Percentiles rank a stretch among this genome's conserved stretches.
phyloP scores from a whole-genome alignment of 1,140 invertebrate genomes.

The Eupristina koningsbergeri region DNA sequence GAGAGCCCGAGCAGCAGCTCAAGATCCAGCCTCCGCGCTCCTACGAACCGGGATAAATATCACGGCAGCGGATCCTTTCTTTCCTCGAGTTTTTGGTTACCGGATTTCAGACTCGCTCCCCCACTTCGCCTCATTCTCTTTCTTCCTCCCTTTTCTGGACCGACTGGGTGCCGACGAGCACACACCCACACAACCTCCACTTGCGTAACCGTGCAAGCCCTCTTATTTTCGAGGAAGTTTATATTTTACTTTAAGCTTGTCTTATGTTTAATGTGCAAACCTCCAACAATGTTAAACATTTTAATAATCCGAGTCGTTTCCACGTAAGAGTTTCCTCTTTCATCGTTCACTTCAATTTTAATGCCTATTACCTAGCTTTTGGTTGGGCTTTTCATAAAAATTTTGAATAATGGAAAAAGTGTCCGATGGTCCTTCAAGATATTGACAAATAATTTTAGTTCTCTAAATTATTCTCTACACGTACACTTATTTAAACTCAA shows the following conservation, averaged over 20 bases:
- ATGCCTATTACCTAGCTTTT: too few relatives aligned
- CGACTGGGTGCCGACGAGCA: neutral
- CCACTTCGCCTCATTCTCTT: constrained; percentile 10
- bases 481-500: too few relatives aligned
- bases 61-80: constrained; percentile 41
- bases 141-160: neutral
- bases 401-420: too few relatives aligned
- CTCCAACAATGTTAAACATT: neutral
- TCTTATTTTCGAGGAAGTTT: constrained; percentile 1
- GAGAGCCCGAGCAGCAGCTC: neutral
- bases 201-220: neutral
- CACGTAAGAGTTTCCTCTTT: neutral
- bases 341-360: too few relatives aligned
- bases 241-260: neutral
- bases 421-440: too few relatives aligned
- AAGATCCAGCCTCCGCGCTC: constrained; percentile 18
- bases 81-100: constrained; percentile 60
- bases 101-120: constrained; percentile 51
- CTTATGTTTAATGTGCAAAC: neutral
- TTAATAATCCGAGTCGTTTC: neutral
- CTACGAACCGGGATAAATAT: constrained; percentile 50
- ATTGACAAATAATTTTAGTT: too few relatives aligned
- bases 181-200: neutral
- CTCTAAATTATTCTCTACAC: too few relatives aligned
- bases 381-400: too few relatives aligned